Base-by-base conservation (phyloP, 2,888 invertebrate species). In the Phania funesta region DNA sequence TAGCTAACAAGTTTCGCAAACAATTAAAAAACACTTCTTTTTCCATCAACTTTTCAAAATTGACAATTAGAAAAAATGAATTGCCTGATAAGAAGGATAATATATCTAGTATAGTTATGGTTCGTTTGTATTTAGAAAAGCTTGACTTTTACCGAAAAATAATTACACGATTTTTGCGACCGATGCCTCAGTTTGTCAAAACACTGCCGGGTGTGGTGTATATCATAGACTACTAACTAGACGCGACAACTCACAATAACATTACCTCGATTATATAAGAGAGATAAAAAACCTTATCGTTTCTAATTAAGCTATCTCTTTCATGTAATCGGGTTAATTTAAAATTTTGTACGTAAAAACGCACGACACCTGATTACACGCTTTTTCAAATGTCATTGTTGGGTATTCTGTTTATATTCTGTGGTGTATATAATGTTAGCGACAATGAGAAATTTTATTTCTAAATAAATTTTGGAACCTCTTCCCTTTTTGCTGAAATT, bases 401-500 rank as follows among this genome's bases (percentile, higher is more conserved):
- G n/a, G n/a, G n/a, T n/a, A n/a, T n/a, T n/a, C n/a, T n/a, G n/a
- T n/a, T n/a, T n/a, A n/a, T n/a, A n/a, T n/a, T n/a, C n/a, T n/a
- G n/a, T n/a, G 26, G 41, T 1, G 16, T 41, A 11, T 60, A 7
- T 22, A 60, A 60, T 60, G 22, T 60, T 9, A 29, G 7, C 6
- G 9, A 29, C 9, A 29, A 29, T 9, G 29, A 29, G 9, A 29
- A 29, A 29, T 50, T 35, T 38, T 50, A 22, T n/a, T 13, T 22
- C 0, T 50, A 35, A 35, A 65, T 65, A 5, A n/a, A 48, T 50
- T 65, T 50, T 24, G 38, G 24, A n/a, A 48, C 65, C n/a, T 65
- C 46, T 48, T 32, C 48, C 1, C 48, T 64, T 4, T 64, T 65
- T 65, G 65, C 48, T n/a, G 65, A 65, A 38, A 50, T 50, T 38